These are phyloP conservation scores for Turritopsis rubra DNA, from an alignment of 30 jellyfish, hydroid and myxozoan genomes.

Conservation along the genomic window DNA sequence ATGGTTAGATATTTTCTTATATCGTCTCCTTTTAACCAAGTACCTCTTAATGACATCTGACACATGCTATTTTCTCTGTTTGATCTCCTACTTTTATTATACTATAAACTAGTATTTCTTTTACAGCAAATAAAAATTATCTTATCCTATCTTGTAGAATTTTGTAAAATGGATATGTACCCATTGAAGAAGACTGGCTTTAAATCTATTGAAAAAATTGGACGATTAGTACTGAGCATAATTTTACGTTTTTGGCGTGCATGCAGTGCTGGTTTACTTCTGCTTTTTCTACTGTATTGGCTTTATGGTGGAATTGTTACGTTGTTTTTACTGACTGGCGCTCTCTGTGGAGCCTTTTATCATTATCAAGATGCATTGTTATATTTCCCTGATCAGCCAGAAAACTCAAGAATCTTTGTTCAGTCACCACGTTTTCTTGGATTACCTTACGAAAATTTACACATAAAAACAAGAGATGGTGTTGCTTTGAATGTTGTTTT, in stretches of 20 bases:
- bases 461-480: constrained; percentile 73
- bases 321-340: constrained; percentile 52
- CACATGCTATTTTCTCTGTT: too few relatives aligned
- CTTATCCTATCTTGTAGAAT: too few relatives aligned
- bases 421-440: constrained; percentile 84
- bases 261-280: constrained; percentile 73
- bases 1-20: too few relatives aligned
- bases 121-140: too few relatives aligned
- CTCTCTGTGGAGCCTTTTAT: constrained; percentile 82
- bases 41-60: too few relatives aligned
- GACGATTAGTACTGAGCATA: constrained; percentile 54
- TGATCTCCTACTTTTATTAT: too few relatives aligned
- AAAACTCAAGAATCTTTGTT: constrained; percentile 71
- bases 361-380: constrained; percentile 89
- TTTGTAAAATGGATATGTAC: background rate
- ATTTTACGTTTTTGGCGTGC: constrained; percentile 82
- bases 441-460: constrained; percentile 69
- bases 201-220: constrained; percentile 67
- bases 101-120: too few relatives aligned
- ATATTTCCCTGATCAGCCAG: constrained; percentile 95
- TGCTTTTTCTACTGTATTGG: constrained; percentile 69
- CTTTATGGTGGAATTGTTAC: constrained; percentile 80
- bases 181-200: constrained; percentile 56
- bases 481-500: constrained; percentile 52
- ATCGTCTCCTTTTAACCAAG: too few relatives aligned